Conservation (phyloP, 2,888 invertebrate genomes). For the Rugalucina vietnamica region DNA sequence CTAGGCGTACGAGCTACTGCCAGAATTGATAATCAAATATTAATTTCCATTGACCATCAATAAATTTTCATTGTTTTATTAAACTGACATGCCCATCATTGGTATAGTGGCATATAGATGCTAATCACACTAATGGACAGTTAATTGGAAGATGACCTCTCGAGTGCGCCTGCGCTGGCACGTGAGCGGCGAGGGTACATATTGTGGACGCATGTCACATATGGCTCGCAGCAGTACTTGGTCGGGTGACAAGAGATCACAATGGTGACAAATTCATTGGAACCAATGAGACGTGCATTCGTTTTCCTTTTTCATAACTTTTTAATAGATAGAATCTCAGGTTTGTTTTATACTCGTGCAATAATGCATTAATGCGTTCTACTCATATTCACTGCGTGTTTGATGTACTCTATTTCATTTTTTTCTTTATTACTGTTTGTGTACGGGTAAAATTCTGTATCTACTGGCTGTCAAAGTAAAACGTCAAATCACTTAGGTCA, state of each 20-base stretch:
- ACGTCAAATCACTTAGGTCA: too few relatives aligned
- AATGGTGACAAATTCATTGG: background rate
- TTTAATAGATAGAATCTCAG: too few relatives aligned
- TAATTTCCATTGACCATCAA: background rate
- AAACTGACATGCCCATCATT: background rate
- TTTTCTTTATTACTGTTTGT: too few relatives aligned
- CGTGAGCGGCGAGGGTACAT: background rate
- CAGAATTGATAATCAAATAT: constrained; percentile 1
- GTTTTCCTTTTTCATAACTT: too few relatives aligned
- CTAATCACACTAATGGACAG: background rate
- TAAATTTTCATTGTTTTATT: constrained; percentile 2
- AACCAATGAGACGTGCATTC: background rate
- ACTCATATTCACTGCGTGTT: too few relatives aligned
- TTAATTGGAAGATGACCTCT: background rate
- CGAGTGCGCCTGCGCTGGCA: background rate
- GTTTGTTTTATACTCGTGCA: too few relatives aligned
- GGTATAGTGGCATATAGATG: background rate
- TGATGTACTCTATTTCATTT: too few relatives aligned
- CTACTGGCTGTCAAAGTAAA: too few relatives aligned
- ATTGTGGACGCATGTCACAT: constrained; percentile 6
- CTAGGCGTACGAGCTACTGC: background rate
- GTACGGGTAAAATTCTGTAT: too few relatives aligned
- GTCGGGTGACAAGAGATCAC: background rate
- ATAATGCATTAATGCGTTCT: too few relatives aligned
- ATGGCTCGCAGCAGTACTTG: background rate